Conservation (phyloP, 1,140 invertebrate genomes). For the Laupala kohalensis region DNA sequence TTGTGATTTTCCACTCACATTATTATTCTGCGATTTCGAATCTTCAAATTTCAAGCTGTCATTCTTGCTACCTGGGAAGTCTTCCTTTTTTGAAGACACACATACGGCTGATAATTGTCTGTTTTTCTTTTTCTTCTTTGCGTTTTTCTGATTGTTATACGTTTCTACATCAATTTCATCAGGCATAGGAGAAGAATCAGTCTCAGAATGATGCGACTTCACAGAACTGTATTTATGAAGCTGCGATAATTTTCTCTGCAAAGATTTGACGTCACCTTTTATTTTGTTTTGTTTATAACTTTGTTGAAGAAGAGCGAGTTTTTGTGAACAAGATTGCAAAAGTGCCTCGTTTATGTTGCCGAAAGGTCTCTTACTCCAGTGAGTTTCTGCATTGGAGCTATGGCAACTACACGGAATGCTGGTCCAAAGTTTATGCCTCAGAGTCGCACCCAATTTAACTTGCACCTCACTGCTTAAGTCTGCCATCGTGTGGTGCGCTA, state of each 20-base stretch:
- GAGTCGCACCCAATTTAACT: slow-evolving; percentile 34
- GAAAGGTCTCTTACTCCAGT: slow-evolving; percentile 5
- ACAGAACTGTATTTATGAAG: not conserved
- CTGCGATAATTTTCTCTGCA: not conserved
- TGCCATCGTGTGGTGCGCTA: not conserved
- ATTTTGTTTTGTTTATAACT: not conserved
- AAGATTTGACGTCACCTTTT: not conserved
- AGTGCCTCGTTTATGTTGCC: not conserved
- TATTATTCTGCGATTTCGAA: not conserved
- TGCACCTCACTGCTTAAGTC: slow-evolving; percentile 18
- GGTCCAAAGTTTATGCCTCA: slow-evolving; percentile 44
- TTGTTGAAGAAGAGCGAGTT: slow-evolving; percentile 3
- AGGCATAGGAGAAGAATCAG: not conserved
- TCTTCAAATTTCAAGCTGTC: not conserved
- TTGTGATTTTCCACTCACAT: not conserved
- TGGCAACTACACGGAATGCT: slow-evolving; percentile 22
- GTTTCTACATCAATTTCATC: not conserved
- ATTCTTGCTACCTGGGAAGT: not conserved
- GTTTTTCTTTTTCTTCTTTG: not conserved
- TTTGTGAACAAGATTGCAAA: slow-evolving; percentile 9
- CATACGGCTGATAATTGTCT: not conserved
- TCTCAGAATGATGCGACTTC: not conserved
- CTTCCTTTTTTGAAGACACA: not conserved
- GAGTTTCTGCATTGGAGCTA: not conserved
- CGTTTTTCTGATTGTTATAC: not conserved